Evolutionary conservation across 2,888 invertebrate species (phyloP).

Genomic region (Drosophila ezoana): DNA sequence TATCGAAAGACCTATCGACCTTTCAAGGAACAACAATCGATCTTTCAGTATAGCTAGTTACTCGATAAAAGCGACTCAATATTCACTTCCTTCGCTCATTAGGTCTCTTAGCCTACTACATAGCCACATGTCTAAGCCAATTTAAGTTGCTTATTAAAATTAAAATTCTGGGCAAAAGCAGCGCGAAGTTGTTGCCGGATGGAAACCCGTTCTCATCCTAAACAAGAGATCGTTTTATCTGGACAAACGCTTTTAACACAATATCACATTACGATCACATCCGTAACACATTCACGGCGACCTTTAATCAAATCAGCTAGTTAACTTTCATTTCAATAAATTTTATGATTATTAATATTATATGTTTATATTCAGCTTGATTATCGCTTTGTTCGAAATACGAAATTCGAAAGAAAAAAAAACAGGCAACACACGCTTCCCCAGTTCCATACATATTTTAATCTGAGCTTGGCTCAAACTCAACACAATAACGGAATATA

Average conservation of each 20-base stretch:
- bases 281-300: constrained; percentile 39
- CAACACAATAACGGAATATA: constrained; percentile 28
- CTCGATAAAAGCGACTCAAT: too few species aligned
- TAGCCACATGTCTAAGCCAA: too few species aligned
- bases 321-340: constrained; percentile 72
- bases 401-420: constrained; percentile 23
- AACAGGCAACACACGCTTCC: constrained; percentile 48
- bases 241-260: constrained; percentile 62
- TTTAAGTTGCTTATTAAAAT: constrained; percentile 16
- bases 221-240: constrained; percentile 22
- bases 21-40: too few species aligned
- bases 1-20: too few species aligned
- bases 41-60: too few species aligned
- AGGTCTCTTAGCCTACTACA: too few species aligned
- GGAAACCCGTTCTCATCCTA: constrained; percentile 28
- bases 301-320: constrained; percentile 76
- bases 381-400: constrained; percentile 70
- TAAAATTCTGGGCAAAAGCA: constrained; percentile 24
- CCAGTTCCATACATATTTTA: constrained; percentile 37
- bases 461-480: constrained; percentile 29
- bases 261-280: constrained; percentile 68
- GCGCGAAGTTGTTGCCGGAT: constrained; percentile 29
- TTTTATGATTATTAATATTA: constrained; percentile 78
- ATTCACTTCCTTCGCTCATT: too few species aligned
- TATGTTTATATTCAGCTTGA: constrained; percentile 69